Evolutionary conservation across 2,888 invertebrate species (phyloP).

Genomic region (Cryptops parisi): DNA sequence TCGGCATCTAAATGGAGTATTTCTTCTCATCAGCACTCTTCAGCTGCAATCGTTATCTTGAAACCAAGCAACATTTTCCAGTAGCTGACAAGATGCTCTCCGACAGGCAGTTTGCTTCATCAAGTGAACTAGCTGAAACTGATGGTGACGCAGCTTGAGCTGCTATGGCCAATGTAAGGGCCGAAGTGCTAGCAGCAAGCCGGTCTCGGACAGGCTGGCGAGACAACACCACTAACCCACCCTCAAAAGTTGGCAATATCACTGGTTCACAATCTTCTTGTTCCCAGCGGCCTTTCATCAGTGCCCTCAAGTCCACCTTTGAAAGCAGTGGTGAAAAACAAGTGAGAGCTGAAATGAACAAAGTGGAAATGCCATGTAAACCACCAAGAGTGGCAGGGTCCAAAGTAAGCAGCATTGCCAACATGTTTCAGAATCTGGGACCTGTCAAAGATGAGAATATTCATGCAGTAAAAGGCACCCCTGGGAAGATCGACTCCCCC

Average conservation of each 20-base stretch:
- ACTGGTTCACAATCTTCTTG: neutral
- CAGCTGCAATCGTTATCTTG: no score
- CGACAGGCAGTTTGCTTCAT: neutral
- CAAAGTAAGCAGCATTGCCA: slow-evolving; percentile 45
- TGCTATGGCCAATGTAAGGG: slow-evolving; percentile 24
- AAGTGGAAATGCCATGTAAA: slow-evolving; percentile 5
- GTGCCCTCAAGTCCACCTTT: slow-evolving; percentile 14
- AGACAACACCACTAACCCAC: slow-evolving; percentile 11
- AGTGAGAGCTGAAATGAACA: neutral
- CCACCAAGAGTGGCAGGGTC: slow-evolving; percentile 14
- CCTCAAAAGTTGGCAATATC: neutral
- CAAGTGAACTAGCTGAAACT: no score
- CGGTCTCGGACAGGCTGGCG: slow-evolving; percentile 25
- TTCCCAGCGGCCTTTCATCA: slow-evolving; percentile 13
- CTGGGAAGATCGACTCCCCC: slow-evolving; percentile 14
- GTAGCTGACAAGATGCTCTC: neutral
- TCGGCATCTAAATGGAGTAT: no score
- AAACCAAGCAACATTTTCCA: no score
- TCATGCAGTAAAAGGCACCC: slow-evolving; percentile 2
- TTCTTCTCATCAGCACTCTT: no score
- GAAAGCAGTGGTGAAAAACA: slow-evolving; percentile 4
- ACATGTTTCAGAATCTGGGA: slow-evolving; percentile 57
- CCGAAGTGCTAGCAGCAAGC: slow-evolving; percentile 25
- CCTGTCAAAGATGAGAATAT: slow-evolving; percentile 12
- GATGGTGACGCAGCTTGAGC: neutral